Evolutionary conservation across 2,113 vertebrate species (phyloP).

Genomic region (Mobula hypostoma): DNA sequence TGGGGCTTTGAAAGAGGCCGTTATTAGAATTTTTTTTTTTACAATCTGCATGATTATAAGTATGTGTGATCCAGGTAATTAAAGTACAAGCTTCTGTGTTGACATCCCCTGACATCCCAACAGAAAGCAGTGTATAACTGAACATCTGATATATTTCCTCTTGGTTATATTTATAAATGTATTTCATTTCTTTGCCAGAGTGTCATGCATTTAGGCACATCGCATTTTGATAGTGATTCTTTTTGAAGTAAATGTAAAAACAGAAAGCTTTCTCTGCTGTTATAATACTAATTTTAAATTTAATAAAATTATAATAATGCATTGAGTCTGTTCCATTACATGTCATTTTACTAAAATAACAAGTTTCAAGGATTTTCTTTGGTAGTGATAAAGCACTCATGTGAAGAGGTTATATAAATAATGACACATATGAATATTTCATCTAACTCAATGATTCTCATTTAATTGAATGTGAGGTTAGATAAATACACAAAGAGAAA

Average conservation of each 20-base stretch:
- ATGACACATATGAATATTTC: not conserved
- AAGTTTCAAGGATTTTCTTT: not conserved
- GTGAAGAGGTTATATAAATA: conserved; percentile 2
- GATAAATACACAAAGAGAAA: not conserved
- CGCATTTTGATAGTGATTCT: not conserved
- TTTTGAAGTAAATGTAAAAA: not conserved
- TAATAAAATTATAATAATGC: not conserved
- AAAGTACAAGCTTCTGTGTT: not conserved
- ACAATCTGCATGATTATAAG: not conserved
- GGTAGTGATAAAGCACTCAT: not conserved
- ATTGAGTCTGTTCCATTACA: not conserved
- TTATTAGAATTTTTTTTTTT: not conserved
- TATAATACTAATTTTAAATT: not conserved
- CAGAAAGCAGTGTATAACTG: no score
- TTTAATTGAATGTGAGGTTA: not conserved
- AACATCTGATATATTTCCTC: not conserved
- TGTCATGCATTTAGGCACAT: not conserved
- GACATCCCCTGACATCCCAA: not conserved
- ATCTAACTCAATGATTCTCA: not conserved
- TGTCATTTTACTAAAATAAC: not conserved
- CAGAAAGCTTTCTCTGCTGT: not conserved
- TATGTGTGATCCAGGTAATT: not conserved
- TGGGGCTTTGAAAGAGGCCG: not conserved
- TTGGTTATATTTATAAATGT: not conserved
- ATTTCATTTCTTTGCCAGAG: not conserved